Conservation (phyloP, 92 coral and sea anemone genomes). For the Nematostella vectensis region DNA sequence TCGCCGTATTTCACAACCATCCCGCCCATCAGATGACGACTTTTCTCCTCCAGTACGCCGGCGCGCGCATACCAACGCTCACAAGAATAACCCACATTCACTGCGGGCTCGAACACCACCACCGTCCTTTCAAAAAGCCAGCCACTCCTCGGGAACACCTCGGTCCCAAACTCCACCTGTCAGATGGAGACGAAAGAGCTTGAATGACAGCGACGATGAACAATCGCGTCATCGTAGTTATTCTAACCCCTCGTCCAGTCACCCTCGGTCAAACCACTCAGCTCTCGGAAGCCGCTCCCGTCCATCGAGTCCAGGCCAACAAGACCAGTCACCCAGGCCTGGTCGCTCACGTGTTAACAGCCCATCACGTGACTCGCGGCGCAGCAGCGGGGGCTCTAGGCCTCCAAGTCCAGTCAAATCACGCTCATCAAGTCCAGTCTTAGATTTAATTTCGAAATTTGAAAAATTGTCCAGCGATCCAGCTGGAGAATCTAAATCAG, state of each 20-base stretch:
- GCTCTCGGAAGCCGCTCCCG: slow-evolving; percentile 16
- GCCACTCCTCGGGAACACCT: neutral
- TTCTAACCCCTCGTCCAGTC: slow-evolving; percentile 17
- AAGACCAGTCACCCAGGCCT: neutral
- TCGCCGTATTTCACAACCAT: slow-evolving; percentile 5
- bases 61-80: neutral
- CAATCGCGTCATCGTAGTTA: slow-evolving; percentile 4
- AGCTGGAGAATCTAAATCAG: slow-evolving; percentile 35
- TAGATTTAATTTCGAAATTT: slow-evolving; percentile 53
- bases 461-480: slow-evolving; percentile 45
- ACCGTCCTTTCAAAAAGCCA: slow-evolving; percentile 20
- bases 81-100: neutral
- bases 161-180: slow-evolving; percentile 58
- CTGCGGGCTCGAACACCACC: slow-evolving; percentile 38
- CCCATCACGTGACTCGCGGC: slow-evolving; percentile 15
- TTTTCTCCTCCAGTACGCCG: neutral
- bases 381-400: slow-evolving; percentile 15
- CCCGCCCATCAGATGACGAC: neutral
- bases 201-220: slow-evolving; percentile 14
- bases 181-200: slow-evolving; percentile 14
- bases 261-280: slow-evolving; percentile 19
- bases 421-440: slow-evolving; percentile 67
- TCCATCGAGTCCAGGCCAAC: slow-evolving; percentile 21
- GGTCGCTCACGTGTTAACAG: slow-evolving; percentile 17
- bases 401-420: slow-evolving; percentile 51